Base-by-base conservation (phyloP, 2,888 invertebrate genomes). In the Tachina fera region DNA sequence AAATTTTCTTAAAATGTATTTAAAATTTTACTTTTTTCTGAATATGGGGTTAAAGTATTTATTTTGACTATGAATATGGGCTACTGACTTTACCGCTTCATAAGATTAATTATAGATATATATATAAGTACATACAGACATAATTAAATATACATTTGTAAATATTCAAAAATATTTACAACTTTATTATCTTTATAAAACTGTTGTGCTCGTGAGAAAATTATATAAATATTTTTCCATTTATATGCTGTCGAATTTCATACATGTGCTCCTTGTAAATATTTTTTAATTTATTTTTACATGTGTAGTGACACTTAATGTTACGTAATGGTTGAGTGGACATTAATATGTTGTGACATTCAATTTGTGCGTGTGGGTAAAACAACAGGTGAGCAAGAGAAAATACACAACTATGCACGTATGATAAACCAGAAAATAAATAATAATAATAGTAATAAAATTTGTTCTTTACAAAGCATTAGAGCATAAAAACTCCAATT, bases 291-390 rank as follows among this genome's bases (percentile, higher is more conserved):
- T 14, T 60, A 43, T 72, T 78, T 74, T 19, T 68, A 60, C 77
- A 75, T 67, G 43, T 63, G 68, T 49, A 82, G 53, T 84, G 60
- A 63, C 75, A 78, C 47, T 75, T 56, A 58, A 74, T 79, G 68
- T 56, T 61, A 68, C 78, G 31, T 22, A 74, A 79, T 63, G 75
- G 49, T 79, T 79, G 58, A 75, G 16, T 58, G 56, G 47, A 84
- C 16, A 13, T 70, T 84, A 74, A 84, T 79, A 49, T 68, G 74
- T 47, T 70, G 74, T 70, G 79, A 84, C 84, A 79, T 75, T 75
- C 70, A 75, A 79, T 84, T 74, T 77, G 19, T 72, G 31, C n/a
- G n/a, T 67, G 4, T 49, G n/a, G 14, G 13, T 9, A 11, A n/a
- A 9, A 61, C 16, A 82, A 70, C 60, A 65, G 72, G 76, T 76